These are phyloP conservation scores for Cinclus cinclus DNA, from an alignment of 2,113 vertebrate species.

Conservation along the genomic window DNA sequence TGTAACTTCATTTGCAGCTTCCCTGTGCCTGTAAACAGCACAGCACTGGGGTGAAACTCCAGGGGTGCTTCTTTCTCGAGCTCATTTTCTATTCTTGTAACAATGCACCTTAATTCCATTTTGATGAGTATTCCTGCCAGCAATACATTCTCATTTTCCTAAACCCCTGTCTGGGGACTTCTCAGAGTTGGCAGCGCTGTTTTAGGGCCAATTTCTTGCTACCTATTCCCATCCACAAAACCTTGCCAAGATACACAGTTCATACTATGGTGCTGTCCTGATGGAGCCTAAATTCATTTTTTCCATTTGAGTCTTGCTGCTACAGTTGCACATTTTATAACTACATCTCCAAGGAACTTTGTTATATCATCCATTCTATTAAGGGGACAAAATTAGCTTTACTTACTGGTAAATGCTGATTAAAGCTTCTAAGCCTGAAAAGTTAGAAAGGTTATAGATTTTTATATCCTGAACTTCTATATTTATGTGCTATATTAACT, in stretches of 20 bases:
- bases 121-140: constrained; percentile 13
- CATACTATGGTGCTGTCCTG: neutral
- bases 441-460: neutral
- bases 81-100: constrained; percentile 26
- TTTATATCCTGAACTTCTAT: neutral
- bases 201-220: constrained; percentile 41
- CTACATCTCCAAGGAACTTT: neutral
- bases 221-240: neutral
- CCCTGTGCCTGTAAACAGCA: neutral
- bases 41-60: neutral
- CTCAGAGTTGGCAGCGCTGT: constrained; percentile 15
- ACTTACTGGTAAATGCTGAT: neutral
- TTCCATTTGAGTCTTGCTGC: constrained; percentile 1
- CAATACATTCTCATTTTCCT: constrained; percentile 32
- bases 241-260: constrained; percentile 14
- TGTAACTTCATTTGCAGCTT: constrained; percentile 22
- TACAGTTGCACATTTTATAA: neutral
- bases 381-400: neutral
- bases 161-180: constrained; percentile 30
- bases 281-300: constrained; percentile 15
- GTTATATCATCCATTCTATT: neutral
- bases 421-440: neutral
- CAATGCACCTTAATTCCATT: constrained; percentile 22
- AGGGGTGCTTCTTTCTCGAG: neutral
- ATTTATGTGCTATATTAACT: neutral